Evolutionary conservation across 2,113 vertebrate genomes (phyloP), one percentile per base, ranked within the genome.

Genomic region (Bambusicola thoracicus): DNA sequence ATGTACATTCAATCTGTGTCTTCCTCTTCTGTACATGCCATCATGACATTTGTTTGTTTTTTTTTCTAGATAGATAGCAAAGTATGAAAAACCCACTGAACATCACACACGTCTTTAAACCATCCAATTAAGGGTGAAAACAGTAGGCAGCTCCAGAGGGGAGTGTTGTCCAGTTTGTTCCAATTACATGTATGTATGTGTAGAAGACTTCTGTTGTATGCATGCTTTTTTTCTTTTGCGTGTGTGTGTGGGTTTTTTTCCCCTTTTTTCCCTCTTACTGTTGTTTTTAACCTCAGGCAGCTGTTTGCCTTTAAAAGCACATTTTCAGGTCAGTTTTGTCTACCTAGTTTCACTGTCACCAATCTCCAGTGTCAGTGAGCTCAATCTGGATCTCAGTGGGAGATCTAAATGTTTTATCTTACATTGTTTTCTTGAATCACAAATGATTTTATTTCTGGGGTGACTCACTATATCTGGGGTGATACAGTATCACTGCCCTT

Each of bases 311-410:
- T 65, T 79, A 58, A 84, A 92, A 94, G 36, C 7, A 81, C 16
- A 87, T 79, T 89, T 87, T 16, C 55, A 72, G 77, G 44, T 89
- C 58, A 76, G 1, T 92, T 87, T 76, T 81, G 36, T 86, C 62
- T 81, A 34, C 27, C 74, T 68, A 73, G 36, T 58, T 93, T 92
- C 77, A 72, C 48, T 86, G 34, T 53, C 69, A 53, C 48, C 48
- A 69, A 29, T 76, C 70, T 85, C 36, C 48, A 79, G 30, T 76
- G 44, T 66, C 34, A 61, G 24, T 44, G 36, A 91, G 36, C 61
- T 49, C 40, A 74, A 73, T 89, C 78, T 92, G 84, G 58, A 79
- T 80, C 77, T 85, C 43, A 14, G 58, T 49, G 73, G 62, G 78
- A 81, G 24, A 51, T 29, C 18, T 56, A 76, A 85, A 68, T 88